Base-by-base conservation (phyloP, 2,888 invertebrate species). In the Epinotia demarniana region DNA sequence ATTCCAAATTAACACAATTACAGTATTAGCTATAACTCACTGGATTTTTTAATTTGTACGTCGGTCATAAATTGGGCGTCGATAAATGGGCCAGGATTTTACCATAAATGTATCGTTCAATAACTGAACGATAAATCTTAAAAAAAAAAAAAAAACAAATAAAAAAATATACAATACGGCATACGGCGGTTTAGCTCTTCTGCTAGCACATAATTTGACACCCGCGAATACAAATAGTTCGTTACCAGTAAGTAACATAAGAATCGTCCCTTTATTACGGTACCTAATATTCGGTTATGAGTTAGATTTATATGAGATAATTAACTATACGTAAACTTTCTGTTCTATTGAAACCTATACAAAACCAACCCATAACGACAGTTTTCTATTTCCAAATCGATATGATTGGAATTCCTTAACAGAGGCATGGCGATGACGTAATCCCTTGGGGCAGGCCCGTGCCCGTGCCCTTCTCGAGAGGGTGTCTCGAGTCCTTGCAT, bases 381-480 rank as follows among this genome's bases (percentile, higher is more conserved):
- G 39, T 9, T 39, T 67, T 53, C 19, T 18, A 66, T 27, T 60
- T 23, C 63, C 27, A 27, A 74, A 77, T 78, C 66, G 69, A 73
- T 68, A 49, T 61, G 55, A 46, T 13, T 49, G 53, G 72, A 19
- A 70, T 74, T 55, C 76, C 66, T 68, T 23, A 60, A 46, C 69
- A 57, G 23, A 53, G 77, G 77, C 72, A 64, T 71, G 74, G 60
- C 75, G 71, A 77, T 72, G 71, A 68, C 77, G 74, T 76, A 71
- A 61, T 66, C 75, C 75, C 78, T 79, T 80, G 78, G 80, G 81
- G 80, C 75, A 78, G 77, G 71, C 75, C 75, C 69, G 69, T 63
- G 39, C 72, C 64, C 72, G 72, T 55, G 70, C 77, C 74, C 74
- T 71, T 74, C 71, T 19, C 12, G 46, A 19, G 76, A 74, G 77